phyloP scores from a whole-genome alignment of 1,140 invertebrate species.

The Drosophila eugracilis region DNA sequence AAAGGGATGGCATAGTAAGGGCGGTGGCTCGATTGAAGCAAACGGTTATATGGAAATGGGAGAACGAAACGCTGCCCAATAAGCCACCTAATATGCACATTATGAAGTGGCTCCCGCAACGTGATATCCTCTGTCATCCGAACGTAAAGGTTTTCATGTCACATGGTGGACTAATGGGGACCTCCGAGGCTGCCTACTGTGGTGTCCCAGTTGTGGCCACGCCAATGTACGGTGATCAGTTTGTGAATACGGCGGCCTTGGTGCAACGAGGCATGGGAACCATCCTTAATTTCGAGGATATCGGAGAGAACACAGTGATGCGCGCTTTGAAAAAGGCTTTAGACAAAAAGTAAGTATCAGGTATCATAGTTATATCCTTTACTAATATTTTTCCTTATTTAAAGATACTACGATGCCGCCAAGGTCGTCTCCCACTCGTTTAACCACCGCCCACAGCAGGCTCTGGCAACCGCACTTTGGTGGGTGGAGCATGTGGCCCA shows the following conservation, averaged over 20 bases:
- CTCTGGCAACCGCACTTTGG: conserved; percentile 81
- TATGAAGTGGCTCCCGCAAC: conserved; percentile 90
- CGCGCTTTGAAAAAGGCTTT: conserved; percentile 85
- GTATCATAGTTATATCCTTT: no score
- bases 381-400: neutral
- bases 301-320: conserved; percentile 87
- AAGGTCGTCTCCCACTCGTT: conserved; percentile 75
- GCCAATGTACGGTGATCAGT: conserved; percentile 90
- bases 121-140: conserved; percentile 90
- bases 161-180: conserved; percentile 90
- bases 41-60: conserved; percentile 91
- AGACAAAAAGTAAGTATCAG: conserved; percentile 65
- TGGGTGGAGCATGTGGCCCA: conserved; percentile 86
- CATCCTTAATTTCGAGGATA: conserved; percentile 86
- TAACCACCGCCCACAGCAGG: conserved; percentile 68
- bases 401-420: conserved; percentile 67
- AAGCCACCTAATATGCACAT: conserved; percentile 88
- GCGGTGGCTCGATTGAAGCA: conserved; percentile 87
- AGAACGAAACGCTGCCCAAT: conserved; percentile 86
- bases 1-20: conserved; percentile 87
- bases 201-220: conserved; percentile 90
- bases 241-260: conserved; percentile 87
- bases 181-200: conserved; percentile 90
- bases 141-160: conserved; percentile 90
- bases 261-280: conserved; percentile 87